These are phyloP conservation scores for Sepioteuthis lessoniana DNA, from an alignment of 2,888 invertebrate genomes.

Conservation along the genomic window DNA sequence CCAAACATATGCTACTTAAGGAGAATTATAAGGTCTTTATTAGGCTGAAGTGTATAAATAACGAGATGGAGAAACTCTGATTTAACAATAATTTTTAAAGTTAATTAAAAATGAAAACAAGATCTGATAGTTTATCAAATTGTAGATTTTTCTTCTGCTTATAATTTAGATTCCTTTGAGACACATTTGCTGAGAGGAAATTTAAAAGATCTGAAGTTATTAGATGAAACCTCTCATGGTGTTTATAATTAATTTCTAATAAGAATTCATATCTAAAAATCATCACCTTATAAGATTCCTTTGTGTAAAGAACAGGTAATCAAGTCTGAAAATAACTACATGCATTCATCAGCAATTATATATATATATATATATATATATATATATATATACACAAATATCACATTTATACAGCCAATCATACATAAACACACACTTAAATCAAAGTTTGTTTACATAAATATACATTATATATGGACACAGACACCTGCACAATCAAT, in stretches of 20 bases:
- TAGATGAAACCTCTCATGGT: not conserved
- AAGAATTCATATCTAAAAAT: not conserved
- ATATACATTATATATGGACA: not conserved
- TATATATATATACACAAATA: not conserved
- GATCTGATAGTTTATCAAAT: not conserved
- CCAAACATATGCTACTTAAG: no score
- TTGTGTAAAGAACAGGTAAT: not conserved
- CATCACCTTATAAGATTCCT: not conserved
- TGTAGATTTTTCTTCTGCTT: not conserved
- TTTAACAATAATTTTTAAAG: not conserved
- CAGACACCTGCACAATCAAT: no score
- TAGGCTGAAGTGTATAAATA: not conserved
- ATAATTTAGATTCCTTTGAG: not conserved
- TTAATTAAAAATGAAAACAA: constrained; percentile 16
- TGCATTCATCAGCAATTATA: not conserved
- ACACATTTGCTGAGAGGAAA: not conserved
- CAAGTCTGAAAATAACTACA: not conserved
- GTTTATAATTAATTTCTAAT: constrained; percentile 6
- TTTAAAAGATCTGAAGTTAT: not conserved
- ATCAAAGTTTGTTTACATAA: not conserved
- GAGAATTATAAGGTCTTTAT: no score
- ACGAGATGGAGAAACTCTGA: not conserved
- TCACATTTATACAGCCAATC: not conserved
- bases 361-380: not conserved
- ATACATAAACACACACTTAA: not conserved